Evolutionary conservation across 2,888 invertebrate species (phyloP), one percentile per base, ranked within the genome.

Genomic region (Caenorhabditis plicata): DNA sequence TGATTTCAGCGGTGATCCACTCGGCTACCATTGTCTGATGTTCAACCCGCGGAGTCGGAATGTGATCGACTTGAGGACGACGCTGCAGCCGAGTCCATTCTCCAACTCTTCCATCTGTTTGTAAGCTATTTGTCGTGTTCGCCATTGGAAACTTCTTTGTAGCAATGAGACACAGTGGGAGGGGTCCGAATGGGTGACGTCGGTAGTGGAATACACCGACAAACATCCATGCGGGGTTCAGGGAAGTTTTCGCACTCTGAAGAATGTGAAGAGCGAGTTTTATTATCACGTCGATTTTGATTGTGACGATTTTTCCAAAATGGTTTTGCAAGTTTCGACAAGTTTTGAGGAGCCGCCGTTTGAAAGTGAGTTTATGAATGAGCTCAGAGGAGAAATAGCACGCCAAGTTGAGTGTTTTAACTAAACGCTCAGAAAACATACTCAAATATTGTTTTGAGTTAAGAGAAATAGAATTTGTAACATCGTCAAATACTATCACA

Each of bases 1-100:
- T 31, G 4, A 13, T 53, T 74, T 64, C 35, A 75, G 75, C 36
- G 73, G 72, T 7, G 75, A 69, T 39, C 64, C 67, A 1, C 60
- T 75, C 1, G 75, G 75, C 13, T 75, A 68, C 46, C 75, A 75
- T 42, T 75, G 75, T 45, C 58, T 75, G 4, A 60, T 72, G 51
- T 74, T 75, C 52, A 64, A 67, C 15, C 53, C 70, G 1, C 43
- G 75, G n/a, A 71, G 71, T 45, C 64, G 71, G 19, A 74, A 70
- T 27, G 45, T 75, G 11, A 57, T 75, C 25, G 75, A 75, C 41
- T 75, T 71, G 58, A 65, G 66, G 38, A 75, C 75, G 27, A 73
- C 70, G 0, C 45, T 61, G 7, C n/a, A n/a, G n/a, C 64, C 71
- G 13, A 46, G 50, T 4, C 66, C 68, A 4, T 36, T 32, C 4